Percentiles rank a stretch among this genome's conserved stretches.
Conservation (phyloP, 2,113 vertebrate species). For the Cryptotis parvus region DNA sequence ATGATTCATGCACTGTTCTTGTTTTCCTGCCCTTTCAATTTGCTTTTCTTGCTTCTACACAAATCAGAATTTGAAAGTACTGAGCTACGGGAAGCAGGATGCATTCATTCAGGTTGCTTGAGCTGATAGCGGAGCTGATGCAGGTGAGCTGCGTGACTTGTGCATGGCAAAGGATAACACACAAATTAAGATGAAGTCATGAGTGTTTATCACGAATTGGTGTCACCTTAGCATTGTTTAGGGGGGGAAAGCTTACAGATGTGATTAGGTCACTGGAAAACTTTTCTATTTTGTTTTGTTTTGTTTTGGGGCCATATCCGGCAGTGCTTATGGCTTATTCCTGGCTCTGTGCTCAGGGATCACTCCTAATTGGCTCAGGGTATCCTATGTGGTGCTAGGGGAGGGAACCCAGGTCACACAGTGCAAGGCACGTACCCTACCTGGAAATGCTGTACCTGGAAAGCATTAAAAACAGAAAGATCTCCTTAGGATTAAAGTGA, state of each 20-base stretch:
- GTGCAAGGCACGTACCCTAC: too few species aligned
- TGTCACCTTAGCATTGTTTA: not conserved
- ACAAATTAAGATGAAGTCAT: not conserved
- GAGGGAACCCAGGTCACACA: too few species aligned
- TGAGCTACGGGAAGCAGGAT: constrained; percentile 44
- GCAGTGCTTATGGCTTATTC: too few species aligned
- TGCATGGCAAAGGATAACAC: constrained; percentile 20
- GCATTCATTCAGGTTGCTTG: constrained; percentile 56
- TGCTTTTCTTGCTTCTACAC: constrained; percentile 19
- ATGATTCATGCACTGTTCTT: constrained; percentile 44
- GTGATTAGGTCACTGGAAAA: too few species aligned
- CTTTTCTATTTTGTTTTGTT: too few species aligned
- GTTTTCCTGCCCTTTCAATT: constrained; percentile 32
- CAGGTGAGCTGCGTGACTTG: constrained; percentile 23
- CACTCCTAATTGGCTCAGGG: too few species aligned
- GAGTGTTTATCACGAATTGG: constrained; percentile 31
- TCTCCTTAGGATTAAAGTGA: too few species aligned
- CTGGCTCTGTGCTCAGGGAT: too few species aligned
- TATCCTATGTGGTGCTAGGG: too few species aligned
- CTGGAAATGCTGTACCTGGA: too few species aligned
- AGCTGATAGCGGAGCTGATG: not conserved
- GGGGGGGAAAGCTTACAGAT: not conserved
- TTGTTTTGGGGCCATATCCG: too few species aligned
- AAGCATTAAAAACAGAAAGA: too few species aligned
- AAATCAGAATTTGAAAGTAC: constrained; percentile 42